Evolutionary conservation across 2,113 vertebrate species (phyloP).

Genomic region (Mesitornis unicolor): DNA sequence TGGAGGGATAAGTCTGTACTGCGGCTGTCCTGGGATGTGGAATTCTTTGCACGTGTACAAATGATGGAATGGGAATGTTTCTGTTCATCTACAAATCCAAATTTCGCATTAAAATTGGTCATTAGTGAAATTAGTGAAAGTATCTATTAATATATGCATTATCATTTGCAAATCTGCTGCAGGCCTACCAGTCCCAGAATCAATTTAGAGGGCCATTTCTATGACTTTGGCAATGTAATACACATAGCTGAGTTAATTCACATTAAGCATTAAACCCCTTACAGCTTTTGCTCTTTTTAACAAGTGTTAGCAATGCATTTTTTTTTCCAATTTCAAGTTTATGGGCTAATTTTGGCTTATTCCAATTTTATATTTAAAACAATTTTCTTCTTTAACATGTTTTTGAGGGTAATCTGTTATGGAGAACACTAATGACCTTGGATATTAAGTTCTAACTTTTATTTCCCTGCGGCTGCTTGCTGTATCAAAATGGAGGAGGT

Average conservation of each 20-base stretch:
- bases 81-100: constrained; percentile 38
- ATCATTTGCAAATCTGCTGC: constrained; percentile 43
- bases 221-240: neutral
- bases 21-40: neutral
- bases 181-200: constrained; percentile 36
- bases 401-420: constrained; percentile 24
- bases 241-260: constrained; percentile 39
- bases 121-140: constrained; percentile 49
- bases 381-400: constrained; percentile 13
- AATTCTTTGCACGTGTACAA: neutral
- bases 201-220: constrained; percentile 36
- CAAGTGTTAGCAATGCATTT: constrained; percentile 10
- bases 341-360: constrained; percentile 33
- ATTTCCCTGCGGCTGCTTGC: constrained; percentile 4
- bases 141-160: constrained; percentile 42
- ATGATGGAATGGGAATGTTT: neutral
- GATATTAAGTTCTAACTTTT: constrained; percentile 47
- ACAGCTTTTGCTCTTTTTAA: constrained; percentile 31
- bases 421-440: constrained; percentile 41
- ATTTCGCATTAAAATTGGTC: constrained; percentile 49
- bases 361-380: constrained; percentile 39
- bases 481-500: constrained; percentile 13
- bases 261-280: constrained; percentile 23
- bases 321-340: constrained; percentile 7
- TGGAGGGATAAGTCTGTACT: neutral